phyloP scores from a whole-genome alignment of 2,797 vertebrate species.

The Chaenodraco wilsoni region DNA sequence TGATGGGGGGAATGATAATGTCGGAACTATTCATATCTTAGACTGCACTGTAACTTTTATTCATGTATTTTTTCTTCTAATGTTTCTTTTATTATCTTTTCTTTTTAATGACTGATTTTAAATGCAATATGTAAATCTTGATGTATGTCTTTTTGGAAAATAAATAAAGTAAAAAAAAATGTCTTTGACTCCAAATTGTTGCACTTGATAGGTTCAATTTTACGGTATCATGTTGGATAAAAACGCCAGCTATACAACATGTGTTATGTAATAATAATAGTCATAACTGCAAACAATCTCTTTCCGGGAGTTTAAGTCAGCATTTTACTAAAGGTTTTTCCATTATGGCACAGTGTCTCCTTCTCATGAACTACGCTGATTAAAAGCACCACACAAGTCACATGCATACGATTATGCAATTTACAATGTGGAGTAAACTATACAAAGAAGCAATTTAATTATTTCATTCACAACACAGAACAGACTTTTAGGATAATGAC shows the following conservation, averaged over 20 bases:
- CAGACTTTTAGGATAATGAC: not conserved
- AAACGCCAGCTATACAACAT: too few relatives aligned
- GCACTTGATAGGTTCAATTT: not conserved
- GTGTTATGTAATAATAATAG: not conserved
- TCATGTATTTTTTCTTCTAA: too few relatives aligned
- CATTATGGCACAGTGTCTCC: not conserved
- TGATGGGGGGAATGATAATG: too few relatives aligned
- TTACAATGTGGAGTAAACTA: not conserved
- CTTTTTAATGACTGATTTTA: too few relatives aligned
- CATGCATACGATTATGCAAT: slow-evolving; percentile 8
- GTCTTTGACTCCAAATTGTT: not conserved
- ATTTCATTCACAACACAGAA: not conserved
- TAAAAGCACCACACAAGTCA: slow-evolving; percentile 23
- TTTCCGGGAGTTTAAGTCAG: not conserved
- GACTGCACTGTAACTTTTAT: too few relatives aligned
- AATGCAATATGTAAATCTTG: too few relatives aligned
- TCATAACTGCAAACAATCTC: not conserved
- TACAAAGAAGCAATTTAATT: not conserved
- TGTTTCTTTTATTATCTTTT: too few relatives aligned
- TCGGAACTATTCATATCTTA: too few relatives aligned
- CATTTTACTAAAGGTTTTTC: not conserved
- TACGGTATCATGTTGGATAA: not conserved
- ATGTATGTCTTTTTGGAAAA: too few relatives aligned
- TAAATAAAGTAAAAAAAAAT: too few relatives aligned
- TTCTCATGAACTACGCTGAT: not conserved